Evolutionary conservation across 2,113 vertebrate genomes (phyloP).

Genomic region (Rhinolophus ferrumequinum): DNA sequence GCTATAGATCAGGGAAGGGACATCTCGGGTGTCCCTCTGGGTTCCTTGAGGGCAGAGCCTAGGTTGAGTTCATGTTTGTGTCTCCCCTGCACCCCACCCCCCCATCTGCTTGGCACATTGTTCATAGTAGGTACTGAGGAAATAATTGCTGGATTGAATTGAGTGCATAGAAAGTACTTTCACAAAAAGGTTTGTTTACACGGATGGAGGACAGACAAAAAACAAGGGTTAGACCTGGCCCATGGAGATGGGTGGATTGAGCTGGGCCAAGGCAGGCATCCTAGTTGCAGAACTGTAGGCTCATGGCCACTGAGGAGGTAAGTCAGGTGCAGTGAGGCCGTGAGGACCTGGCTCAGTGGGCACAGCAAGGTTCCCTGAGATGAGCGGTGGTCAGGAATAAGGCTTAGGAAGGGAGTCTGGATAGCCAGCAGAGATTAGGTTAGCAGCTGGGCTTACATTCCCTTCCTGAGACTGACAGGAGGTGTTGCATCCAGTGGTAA

Average conservation of each 20-base stretch:
- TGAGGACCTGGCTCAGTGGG: neutral
- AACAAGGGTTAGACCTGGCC: neutral
- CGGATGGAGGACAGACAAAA: neutral
- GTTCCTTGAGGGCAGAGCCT: neutral
- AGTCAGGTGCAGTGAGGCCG: neutral
- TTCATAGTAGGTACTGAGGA: neutral
- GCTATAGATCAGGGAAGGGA: neutral
- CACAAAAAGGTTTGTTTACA: neutral
- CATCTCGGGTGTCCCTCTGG: neutral
- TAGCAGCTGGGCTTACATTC: neutral
- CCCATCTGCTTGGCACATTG: neutral
- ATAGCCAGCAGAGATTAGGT: neutral
- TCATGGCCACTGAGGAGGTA: neutral
- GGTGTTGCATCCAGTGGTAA: neutral
- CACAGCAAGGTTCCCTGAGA: neutral
- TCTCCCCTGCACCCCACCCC: no score
- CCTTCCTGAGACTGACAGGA: constrained; percentile 29
- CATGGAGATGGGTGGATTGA: neutral
- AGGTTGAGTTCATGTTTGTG: neutral
- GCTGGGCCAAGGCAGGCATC: neutral
- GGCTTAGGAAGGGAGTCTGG: neutral
- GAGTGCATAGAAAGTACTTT: neutral
- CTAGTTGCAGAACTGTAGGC: neutral
- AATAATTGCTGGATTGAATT: neutral
- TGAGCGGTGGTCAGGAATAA: neutral